Evolutionary conservation across 2,797 vertebrate genomes (phyloP), one percentile per base, ranked within the genome.

Genomic region (Pogonophryne albipinna): DNA sequence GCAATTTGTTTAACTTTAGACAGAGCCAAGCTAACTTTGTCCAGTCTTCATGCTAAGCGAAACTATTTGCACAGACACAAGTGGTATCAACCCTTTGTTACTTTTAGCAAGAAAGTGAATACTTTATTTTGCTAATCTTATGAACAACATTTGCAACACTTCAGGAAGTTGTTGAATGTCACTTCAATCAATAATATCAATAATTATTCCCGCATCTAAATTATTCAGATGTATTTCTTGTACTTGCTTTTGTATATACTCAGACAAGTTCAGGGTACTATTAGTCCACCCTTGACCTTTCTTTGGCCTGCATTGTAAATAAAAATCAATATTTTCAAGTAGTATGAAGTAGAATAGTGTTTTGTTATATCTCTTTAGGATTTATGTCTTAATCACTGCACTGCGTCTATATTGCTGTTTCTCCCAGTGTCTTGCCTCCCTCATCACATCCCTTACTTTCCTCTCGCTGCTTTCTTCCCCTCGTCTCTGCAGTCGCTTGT

Each of bases 241-340:
- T 5, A 10, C 16, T 17, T 38, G 8, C 8, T 38, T 38, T 42
- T 31, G n/a, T 38, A 42, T 74, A 70, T 60, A 86, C 81, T 65
- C 61, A 70, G 51, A 14, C 23, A 27, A 41, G n/a, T 67, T 74
- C 79, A 79, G 67, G 72, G 59, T 74, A 20, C 70, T 59, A 41
- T 66, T 78, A 83, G 51, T 73, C 46, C 71, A 75, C 19, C 64
- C 19, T 61, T 85, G 78, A 89, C 78, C 84, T 73, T 82, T 47
- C 73, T 52, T 31, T 49, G 61, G 84, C 78, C 76, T 74, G 58
- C 58, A 31, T 49, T 79, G 66, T 77, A 75, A 80, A 86, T 79
- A 66, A 56, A 64, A 77, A 92, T 92, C 82, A 91, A 90, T 92
- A 92, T 91, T 91, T 88, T 87, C 85, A 84, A 68, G 68, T 51